These are phyloP conservation scores for Ephydatia muelleri DNA, from an alignment of 37 sponge, comb jelly and placozoan genomes.

Conservation along the genomic window DNA sequence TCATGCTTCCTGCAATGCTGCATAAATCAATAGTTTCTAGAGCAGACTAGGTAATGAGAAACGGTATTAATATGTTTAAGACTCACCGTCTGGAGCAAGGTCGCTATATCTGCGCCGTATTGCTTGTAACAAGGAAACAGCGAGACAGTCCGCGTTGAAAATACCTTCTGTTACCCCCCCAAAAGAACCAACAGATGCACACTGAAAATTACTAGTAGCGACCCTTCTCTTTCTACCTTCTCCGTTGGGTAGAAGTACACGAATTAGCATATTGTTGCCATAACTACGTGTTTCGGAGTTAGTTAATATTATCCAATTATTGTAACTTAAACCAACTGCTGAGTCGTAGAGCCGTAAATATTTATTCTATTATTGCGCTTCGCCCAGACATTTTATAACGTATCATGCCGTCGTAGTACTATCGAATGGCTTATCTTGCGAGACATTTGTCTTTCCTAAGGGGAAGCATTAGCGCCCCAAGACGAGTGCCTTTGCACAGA, in stretches of 20 bases:
- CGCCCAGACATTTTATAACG: neutral
- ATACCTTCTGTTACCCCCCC: constrained; percentile 39
- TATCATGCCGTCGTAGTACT: neutral
- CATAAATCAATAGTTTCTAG: constrained; percentile 23
- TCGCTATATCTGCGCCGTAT: constrained; percentile 24
- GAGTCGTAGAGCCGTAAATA: no score
- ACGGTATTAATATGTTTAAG: neutral
- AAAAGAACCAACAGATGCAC: neutral
- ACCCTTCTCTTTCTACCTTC: constrained; percentile 19
- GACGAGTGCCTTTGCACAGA: neutral
- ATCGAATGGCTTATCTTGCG: neutral
- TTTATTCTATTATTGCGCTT: neutral
- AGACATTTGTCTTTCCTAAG: neutral
- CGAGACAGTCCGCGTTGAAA: constrained; percentile 41
- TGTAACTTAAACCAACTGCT: no score
- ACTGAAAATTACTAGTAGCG: neutral
- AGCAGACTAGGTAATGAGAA: neutral
- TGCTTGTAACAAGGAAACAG: constrained; percentile 29
- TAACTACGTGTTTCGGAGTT: neutral
- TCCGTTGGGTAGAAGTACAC: constrained; percentile 15
- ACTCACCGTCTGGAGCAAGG: constrained; percentile 18
- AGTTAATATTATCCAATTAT: no score
- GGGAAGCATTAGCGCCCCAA: neutral
- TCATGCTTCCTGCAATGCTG: constrained; percentile 31
- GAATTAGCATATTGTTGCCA: constrained; percentile 35